Conservation (phyloP, 2,113 vertebrate species). For the Gallinago undulata region DNA sequence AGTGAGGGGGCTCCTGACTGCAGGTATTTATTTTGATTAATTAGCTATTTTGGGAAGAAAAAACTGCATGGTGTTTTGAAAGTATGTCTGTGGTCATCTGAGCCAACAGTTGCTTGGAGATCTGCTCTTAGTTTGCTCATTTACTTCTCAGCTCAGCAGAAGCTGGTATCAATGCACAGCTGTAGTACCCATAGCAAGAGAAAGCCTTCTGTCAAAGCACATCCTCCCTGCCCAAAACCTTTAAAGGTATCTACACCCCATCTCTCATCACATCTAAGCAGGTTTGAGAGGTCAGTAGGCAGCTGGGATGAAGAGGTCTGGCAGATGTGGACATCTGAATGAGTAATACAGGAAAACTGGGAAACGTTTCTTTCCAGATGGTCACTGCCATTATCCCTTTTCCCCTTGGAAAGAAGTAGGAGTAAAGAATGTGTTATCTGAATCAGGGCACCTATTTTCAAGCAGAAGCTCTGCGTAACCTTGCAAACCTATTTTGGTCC, state of each 20-base stretch:
- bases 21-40: constrained; percentile 58
- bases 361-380: not conserved
- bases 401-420: not conserved
- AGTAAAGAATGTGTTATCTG: not conserved
- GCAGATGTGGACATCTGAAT: not conserved
- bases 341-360: not conserved
- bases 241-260: not conserved
- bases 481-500: not conserved
- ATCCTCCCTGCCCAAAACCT: not conserved
- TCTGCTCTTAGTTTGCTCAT: not conserved
- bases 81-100: not conserved
- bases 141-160: not conserved
- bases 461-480: not conserved
- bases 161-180: not conserved
- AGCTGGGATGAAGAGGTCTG: not conserved
- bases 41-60: constrained; percentile 39
- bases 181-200: not conserved
- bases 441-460: not conserved
- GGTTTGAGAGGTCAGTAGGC: not conserved
- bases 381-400: not conserved
- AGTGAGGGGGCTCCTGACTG: not conserved
- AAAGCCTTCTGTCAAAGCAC: not conserved
- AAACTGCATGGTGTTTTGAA: not conserved
- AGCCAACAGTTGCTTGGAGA: not conserved
- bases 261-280: not conserved